These are phyloP conservation scores for Pipra filicauda DNA, from an alignment of 2,113 vertebrate genomes.

Conservation along the genomic window DNA sequence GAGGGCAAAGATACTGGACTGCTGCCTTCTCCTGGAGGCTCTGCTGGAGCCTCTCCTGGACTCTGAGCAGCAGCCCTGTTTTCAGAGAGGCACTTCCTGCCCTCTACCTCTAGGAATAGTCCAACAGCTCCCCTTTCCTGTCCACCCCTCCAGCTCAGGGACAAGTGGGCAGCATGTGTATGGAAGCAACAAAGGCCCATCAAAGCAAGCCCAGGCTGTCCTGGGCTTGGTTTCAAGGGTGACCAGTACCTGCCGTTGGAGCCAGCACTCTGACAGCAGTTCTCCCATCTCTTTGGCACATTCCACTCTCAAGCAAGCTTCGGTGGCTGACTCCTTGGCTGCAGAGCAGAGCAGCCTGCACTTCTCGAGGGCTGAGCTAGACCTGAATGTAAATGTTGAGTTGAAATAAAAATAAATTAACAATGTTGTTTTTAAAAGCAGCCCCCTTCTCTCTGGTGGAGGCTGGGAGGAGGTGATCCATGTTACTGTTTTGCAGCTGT, in stretches of 20 bases:
- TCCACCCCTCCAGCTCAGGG: not conserved
- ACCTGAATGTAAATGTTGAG: not conserved
- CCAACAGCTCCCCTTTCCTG: not conserved
- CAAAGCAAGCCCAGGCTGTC: not conserved
- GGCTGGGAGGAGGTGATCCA: not conserved
- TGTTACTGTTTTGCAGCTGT: not conserved
- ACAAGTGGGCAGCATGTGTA: not conserved
- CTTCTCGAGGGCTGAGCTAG: not conserved
- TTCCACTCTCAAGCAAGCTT: not conserved
- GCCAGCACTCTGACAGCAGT: not conserved
- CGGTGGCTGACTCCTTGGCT: not conserved
- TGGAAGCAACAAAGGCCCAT: not conserved
- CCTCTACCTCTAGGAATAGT: not conserved
- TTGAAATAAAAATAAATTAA: not conserved
- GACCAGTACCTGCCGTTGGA: not conserved
- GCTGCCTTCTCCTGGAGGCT: not conserved
- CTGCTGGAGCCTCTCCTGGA: not conserved
- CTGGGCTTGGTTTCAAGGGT: not conserved
- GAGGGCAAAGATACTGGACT: not conserved
- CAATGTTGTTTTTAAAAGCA: not conserved
- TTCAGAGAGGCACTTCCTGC: not conserved
- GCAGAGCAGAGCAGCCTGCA: not conserved
- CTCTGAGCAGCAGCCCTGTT: not conserved
- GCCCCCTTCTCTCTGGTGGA: not conserved
- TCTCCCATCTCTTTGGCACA: not conserved